These are phyloP conservation scores for Cromileptes altivelis DNA, from an alignment of 2,113 vertebrate genomes.

Conservation along the genomic window DNA sequence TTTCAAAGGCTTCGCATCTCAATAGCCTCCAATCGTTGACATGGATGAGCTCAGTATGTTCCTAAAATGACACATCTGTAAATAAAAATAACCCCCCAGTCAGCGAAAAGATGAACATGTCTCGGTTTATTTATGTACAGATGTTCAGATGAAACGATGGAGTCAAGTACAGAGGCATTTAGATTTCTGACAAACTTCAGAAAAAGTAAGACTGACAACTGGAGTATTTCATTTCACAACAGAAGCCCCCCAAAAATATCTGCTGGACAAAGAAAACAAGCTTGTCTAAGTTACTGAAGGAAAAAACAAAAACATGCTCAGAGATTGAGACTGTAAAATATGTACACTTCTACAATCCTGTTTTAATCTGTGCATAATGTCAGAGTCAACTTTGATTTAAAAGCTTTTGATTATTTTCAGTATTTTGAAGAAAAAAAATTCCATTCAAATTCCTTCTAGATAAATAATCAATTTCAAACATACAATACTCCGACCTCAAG, in stretches of 20 bases:
- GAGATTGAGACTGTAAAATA: constrained; percentile 61
- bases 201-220: constrained; percentile 44
- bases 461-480: constrained; percentile 62
- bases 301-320: constrained; percentile 68
- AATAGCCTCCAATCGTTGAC: too few species aligned
- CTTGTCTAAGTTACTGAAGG: constrained; percentile 16
- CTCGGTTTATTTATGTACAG: constrained; percentile 80
- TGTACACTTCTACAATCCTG: constrained; percentile 66
- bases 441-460: constrained; percentile 54
- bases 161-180: constrained; percentile 64
- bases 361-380: constrained; percentile 40
- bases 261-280: constrained; percentile 13
- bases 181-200: constrained; percentile 63
- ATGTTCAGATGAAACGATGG: constrained; percentile 60
- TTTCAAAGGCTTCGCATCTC: too few species aligned
- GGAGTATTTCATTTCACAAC: constrained; percentile 48
- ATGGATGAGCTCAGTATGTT: not conserved
- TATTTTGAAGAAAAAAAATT: constrained; percentile 26
- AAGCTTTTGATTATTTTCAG: constrained; percentile 48
- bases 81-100: constrained; percentile 20
- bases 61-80: not conserved
- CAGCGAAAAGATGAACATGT: constrained; percentile 53
- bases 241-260: constrained; percentile 21
- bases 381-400: constrained; percentile 28
- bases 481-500: constrained; percentile 43